Evolutionary conservation across 2,113 vertebrate species (phyloP).

Genomic region (Balaenoptera acutorostrata): DNA sequence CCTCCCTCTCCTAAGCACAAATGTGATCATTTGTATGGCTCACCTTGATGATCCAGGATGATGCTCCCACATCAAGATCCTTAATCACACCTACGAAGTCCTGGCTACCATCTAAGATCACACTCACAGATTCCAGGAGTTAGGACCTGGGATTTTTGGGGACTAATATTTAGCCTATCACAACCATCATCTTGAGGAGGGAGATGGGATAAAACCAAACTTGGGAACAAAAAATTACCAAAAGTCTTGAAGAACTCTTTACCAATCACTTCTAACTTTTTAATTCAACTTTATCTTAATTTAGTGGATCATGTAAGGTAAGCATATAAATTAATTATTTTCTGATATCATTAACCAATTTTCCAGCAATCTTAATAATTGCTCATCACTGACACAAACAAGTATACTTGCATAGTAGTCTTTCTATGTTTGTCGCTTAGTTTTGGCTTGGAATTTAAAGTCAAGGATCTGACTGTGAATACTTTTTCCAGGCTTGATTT

Average conservation of each 20-base stretch:
- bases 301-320: not conserved
- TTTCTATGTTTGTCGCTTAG: not conserved
- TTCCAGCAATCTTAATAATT: not conserved
- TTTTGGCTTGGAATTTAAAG: not conserved
- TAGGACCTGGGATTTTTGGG: not conserved
- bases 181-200: too few relatives aligned
- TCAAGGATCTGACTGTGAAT: not conserved
- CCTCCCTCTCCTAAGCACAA: not conserved
- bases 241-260: not conserved
- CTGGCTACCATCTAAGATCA: not conserved
- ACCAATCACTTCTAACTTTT: not conserved
- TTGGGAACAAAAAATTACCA: not conserved
- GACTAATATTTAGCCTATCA: too few relatives aligned
- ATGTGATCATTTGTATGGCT: not conserved
- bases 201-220: too few relatives aligned
- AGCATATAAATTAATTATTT: not conserved
- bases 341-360: not conserved
- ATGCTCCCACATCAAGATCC: not conserved
- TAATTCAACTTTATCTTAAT: not conserved
- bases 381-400: not conserved
- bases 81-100: not conserved
- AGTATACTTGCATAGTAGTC: accelerated
- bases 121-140: not conserved
- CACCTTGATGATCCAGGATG: not conserved
- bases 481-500: not conserved